phyloP scores from a whole-genome alignment of 2,113 vertebrate species.

The Gambusia holbrooki region DNA sequence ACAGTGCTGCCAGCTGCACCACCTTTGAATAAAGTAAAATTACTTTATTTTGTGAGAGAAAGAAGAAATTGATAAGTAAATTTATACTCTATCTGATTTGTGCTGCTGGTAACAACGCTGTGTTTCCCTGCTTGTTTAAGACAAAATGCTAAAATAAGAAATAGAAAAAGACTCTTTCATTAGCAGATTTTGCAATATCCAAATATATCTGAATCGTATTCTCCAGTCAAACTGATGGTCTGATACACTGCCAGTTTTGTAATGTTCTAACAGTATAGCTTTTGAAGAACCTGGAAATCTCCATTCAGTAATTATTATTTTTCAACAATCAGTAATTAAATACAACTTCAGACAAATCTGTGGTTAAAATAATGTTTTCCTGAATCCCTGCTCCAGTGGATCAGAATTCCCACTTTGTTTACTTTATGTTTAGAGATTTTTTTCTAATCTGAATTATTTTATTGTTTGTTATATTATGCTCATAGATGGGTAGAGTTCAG shows the following conservation, averaged over 20 bases:
- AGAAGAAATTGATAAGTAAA: too few relatives aligned
- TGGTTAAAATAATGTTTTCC: neutral
- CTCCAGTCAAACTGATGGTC: neutral
- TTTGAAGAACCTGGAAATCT: neutral
- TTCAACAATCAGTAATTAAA: neutral
- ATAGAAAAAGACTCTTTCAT: neutral
- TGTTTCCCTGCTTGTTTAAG: neutral
- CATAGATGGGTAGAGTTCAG: too few relatives aligned
- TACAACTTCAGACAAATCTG: neutral
- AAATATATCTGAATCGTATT: neutral
- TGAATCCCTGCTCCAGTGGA: neutral
- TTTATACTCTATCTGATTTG: neutral
- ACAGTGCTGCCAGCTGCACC: too few relatives aligned
- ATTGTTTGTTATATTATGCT: neutral
- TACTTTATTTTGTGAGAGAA: too few relatives aligned
- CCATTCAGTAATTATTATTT: neutral
- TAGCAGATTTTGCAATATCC: neutral
- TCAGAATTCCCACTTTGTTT: too few relatives aligned
- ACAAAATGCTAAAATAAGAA: neutral
- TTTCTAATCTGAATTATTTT: too few relatives aligned
- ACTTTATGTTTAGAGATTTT: too few relatives aligned
- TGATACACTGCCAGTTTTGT: neutral
- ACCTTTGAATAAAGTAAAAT: too few relatives aligned
- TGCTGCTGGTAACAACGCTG: neutral
- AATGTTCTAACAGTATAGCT: neutral